Conservation (phyloP, 2,888 invertebrate species). For the Rotaria macrura region DNA sequence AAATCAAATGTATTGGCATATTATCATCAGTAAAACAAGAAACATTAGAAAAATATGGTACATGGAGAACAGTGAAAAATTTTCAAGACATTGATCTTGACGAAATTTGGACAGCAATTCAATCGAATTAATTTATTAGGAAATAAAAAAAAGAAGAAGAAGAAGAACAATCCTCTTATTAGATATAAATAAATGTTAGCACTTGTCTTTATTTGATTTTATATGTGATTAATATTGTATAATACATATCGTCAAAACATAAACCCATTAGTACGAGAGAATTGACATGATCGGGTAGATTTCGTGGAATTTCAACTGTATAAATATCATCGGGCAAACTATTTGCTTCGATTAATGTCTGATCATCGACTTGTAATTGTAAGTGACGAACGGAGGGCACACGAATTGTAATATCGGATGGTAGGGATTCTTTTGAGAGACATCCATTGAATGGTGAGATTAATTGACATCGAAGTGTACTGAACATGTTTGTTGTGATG, state of each 20-base stretch:
- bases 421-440: background rate
- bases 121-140: background rate
- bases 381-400: background rate
- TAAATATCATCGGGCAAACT: background rate
- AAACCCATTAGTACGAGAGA: background rate
- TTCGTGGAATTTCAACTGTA: background rate
- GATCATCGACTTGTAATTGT: background rate
- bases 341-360: background rate
- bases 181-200: too few species aligned
- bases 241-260: background rate
- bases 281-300: background rate
- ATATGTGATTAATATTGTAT: background rate
- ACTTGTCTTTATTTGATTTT: background rate
- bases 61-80: background rate
- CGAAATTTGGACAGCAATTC: background rate
- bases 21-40: background rate
- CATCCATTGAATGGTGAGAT: background rate
- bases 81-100: background rate
- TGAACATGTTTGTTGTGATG: background rate
- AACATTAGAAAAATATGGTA: background rate
- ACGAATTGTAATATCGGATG: background rate
- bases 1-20: background rate
- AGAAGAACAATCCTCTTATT: too few species aligned
- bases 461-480: background rate
- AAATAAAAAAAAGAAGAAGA: background rate